phyloP scores from a whole-genome alignment of 2,888 invertebrate genomes.

The Cepaea hortensis region DNA sequence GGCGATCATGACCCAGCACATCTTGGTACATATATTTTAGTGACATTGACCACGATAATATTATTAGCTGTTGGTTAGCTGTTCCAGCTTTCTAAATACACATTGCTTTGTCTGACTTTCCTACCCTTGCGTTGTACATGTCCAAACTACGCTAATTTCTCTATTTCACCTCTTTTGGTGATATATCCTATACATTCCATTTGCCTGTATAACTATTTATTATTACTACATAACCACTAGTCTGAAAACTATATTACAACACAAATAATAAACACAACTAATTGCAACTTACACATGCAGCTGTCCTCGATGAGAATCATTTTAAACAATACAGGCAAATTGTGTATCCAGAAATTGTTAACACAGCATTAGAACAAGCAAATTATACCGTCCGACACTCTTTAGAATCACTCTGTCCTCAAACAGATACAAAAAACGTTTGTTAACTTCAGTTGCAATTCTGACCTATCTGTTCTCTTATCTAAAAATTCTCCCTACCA shows the following conservation, averaged over 20 bases:
- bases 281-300: slow-evolving; percentile 37
- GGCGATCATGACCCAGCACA: no score
- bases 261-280: neutral
- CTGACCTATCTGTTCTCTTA: slow-evolving; percentile 17
- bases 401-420: neutral
- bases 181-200: no score
- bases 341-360: neutral
- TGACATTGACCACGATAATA: no score
- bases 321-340: neutral
- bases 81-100: no score
- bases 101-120: no score
- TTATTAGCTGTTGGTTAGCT: no score
- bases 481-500: slow-evolving; percentile 18
- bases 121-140: no score
- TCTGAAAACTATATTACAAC: neutral
- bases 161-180: no score
- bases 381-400: neutral
- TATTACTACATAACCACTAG: no score
- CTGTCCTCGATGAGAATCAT: slow-evolving; percentile 36
- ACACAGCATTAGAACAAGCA: neutral
- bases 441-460: neutral
- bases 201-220: no score
- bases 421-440: neutral
- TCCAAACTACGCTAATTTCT: no score
- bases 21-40: no score